phyloP scores from a whole-genome alignment of 2,797 vertebrate species.

The Brachyrhaphis roseni region DNA sequence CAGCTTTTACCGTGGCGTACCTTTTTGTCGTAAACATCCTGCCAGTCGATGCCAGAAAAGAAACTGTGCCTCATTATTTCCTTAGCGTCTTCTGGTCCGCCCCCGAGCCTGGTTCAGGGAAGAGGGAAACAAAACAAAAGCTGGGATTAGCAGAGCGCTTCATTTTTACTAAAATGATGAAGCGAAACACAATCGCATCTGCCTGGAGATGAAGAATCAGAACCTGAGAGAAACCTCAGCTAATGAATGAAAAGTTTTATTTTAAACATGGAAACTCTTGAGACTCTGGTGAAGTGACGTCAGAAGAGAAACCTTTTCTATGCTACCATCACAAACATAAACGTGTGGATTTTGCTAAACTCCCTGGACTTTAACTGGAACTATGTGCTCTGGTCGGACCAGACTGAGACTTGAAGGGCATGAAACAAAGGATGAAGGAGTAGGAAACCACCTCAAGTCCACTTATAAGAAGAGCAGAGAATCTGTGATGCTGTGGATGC shows the following conservation, averaged over 20 bases:
- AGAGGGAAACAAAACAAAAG: neutral
- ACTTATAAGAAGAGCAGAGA: neutral
- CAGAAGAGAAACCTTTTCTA: neutral
- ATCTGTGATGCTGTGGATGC: neutral
- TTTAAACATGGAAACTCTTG: neutral
- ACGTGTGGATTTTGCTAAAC: neutral
- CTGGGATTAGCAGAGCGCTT: neutral
- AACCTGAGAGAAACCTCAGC: neutral
- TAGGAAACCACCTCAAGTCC: neutral
- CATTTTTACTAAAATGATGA: neutral
- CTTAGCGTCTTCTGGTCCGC: slow-evolving; percentile 97
- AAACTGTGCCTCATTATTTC: slow-evolving; percentile 99
- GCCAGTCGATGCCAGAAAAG: slow-evolving; percentile 95
- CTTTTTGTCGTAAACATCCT: slow-evolving; percentile 98
- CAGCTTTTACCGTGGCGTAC: slow-evolving; percentile 66
- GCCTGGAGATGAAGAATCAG: neutral
- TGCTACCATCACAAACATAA: neutral
- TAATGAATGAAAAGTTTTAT: neutral
- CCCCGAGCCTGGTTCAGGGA: slow-evolving; percentile 86
- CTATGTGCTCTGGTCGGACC: neutral
- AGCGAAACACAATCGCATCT: neutral
- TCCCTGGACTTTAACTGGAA: neutral
- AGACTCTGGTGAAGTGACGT: neutral
- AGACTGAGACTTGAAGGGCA: neutral
- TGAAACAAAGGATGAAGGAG: neutral